Percentiles rank a stretch among this genome's conserved stretches.
Conservation (phyloP, 2,797 vertebrate species). For the Neopelma chrysocephalum region DNA sequence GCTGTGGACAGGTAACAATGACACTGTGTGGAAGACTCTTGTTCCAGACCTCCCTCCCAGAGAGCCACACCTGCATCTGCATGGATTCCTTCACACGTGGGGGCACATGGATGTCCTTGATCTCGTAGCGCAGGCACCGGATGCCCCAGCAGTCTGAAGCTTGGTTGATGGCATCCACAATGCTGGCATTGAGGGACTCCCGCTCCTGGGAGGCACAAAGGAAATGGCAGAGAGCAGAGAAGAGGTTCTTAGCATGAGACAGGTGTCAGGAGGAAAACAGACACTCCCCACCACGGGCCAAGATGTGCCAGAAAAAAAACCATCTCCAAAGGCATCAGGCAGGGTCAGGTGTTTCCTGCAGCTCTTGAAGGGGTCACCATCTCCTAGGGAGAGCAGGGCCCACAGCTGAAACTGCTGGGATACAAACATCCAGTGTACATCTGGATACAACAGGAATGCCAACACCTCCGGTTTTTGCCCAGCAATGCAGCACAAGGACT, state of each 20-base stretch:
- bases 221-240: background rate
- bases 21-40: rapidly evolving
- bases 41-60: background rate
- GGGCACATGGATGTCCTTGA: conserved; percentile 96
- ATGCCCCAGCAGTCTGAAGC: conserved; percentile 95
- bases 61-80: conserved; percentile 94
- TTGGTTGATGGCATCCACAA: conserved; percentile 93
- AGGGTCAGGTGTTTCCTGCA: background rate
- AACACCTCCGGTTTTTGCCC: background rate
- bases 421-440: background rate
- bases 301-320: background rate
- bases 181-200: conserved; percentile 91
- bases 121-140: conserved; percentile 94
- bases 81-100: conserved; percentile 95
- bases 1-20: background rate
- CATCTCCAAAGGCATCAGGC: background rate
- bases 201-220: conserved; percentile 81
- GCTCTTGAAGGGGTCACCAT: background rate
- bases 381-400: background rate
- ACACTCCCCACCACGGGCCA: rapidly evolving
- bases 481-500: background rate
- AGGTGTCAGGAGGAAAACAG: background rate
- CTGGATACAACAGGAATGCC: background rate
- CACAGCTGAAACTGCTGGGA: background rate
- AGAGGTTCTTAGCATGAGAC: background rate